These are phyloP conservation scores for Anadara kagoshimensis DNA, from an alignment of 1,140 invertebrate species.

Conservation along the genomic window DNA sequence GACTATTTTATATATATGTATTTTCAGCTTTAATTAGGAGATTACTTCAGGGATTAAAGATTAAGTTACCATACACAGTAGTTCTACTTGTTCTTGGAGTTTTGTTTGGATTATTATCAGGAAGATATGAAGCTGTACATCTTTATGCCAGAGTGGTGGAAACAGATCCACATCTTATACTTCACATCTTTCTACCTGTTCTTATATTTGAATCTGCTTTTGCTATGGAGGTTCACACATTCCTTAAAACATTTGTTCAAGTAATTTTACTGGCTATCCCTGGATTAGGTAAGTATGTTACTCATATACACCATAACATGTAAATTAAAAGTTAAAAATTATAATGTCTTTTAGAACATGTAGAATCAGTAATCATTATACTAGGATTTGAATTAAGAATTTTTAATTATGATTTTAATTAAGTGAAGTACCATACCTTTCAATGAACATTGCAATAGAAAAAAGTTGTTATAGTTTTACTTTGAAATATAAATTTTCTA, in stretches of 20 bases:
- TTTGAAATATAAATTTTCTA: no score
- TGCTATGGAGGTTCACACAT: conserved; percentile 73
- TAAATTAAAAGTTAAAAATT: no score
- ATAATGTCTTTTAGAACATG: no score
- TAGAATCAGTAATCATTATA: no score
- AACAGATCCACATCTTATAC: conserved; percentile 71
- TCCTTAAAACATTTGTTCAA: conserved; percentile 72
- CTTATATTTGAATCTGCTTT: conserved; percentile 76
- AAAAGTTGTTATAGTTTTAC: no score
- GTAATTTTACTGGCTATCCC: conserved; percentile 73
- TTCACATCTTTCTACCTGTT: conserved; percentile 74
- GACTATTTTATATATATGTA: conserved; percentile 12
- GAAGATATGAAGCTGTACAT: conserved; percentile 34
- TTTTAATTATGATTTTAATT: no score
- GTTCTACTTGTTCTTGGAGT: conserved; percentile 67
- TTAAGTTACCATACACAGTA: conserved; percentile 69
- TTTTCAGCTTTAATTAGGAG: conserved; percentile 61
- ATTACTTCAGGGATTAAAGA: conserved; percentile 50
- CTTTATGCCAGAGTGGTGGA: conserved; percentile 56
- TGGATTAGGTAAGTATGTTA: conserved; percentile 59
- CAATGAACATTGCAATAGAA: no score
- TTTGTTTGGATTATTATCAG: conserved; percentile 57
- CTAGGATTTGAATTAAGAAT: no score
- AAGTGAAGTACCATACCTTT: no score
- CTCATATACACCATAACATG: neutral